Percentiles rank a stretch among this genome's conserved stretches.
Evolutionary conservation across 1,140 invertebrate genomes (phyloP).

Genomic region (Anthonomus grandis): DNA sequence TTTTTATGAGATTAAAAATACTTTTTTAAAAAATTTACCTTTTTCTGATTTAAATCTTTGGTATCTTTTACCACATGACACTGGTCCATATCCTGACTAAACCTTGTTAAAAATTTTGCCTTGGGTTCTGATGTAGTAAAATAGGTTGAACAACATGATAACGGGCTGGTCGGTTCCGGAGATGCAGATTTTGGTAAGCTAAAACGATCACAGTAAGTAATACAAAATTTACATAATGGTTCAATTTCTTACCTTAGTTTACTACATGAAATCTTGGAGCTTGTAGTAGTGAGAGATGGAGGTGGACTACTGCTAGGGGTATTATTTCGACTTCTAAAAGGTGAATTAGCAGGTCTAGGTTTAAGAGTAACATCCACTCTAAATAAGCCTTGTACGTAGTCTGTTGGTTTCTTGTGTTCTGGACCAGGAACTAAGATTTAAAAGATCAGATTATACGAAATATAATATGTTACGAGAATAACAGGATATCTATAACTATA

Average conservation of each 20-base stretch:
- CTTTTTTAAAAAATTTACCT: conserved; percentile 55
- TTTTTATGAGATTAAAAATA: neutral
- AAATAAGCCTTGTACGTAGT: conserved; percentile 78
- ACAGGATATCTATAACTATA: too few species aligned
- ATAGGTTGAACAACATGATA: conserved; percentile 62
- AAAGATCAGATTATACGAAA: too few species aligned
- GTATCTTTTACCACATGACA: conserved; percentile 49
- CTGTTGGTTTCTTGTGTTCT: conserved; percentile 70
- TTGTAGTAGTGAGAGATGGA: conserved; percentile 15
- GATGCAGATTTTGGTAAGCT: conserved; percentile 33
- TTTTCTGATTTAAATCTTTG: conserved; percentile 64
- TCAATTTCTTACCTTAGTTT: conserved; percentile 24
- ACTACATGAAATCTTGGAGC: conserved; percentile 4
- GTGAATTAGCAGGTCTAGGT: conserved; percentile 47
- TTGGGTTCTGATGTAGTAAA: conserved; percentile 70
- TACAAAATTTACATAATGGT: too few species aligned
- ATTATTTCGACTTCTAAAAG: conserved; percentile 42
- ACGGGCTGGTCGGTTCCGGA: conserved; percentile 43
- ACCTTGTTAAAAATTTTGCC: conserved; percentile 63
- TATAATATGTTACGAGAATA: too few species aligned
- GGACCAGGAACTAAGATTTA: conserved; percentile 68
- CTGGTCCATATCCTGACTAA: conserved; percentile 55
- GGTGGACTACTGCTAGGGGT: conserved; percentile 42
- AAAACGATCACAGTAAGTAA: conserved; percentile 2
- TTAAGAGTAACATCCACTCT: conserved; percentile 63